Conservation (phyloP, 2,888 invertebrate genomes). For the Hirudinaria manillensis region DNA sequence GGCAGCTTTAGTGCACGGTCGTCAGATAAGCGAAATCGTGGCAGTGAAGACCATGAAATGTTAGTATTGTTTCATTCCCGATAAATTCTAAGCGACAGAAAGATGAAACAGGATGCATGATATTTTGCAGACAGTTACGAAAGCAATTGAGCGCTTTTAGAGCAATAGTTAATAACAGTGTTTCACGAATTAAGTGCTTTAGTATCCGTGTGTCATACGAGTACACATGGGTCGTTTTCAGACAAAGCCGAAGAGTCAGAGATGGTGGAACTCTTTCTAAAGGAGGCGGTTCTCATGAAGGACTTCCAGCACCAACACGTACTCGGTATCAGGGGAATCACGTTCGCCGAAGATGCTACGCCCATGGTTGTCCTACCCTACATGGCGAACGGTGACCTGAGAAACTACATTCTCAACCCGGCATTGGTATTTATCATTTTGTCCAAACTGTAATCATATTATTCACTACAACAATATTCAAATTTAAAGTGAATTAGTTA, state of each 20-base stretch:
- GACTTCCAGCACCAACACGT: slow-evolving; percentile 57
- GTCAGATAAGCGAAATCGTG: slow-evolving; percentile 39
- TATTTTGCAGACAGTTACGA: no score
- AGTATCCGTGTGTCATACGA: background rate
- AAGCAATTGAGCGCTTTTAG: background rate
- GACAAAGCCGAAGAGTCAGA: slow-evolving; percentile 43
- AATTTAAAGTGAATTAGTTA: no score
- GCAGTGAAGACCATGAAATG: slow-evolving; percentile 51
- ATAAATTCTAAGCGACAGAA: background rate
- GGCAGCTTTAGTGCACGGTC: slow-evolving; percentile 28
- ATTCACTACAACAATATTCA: background rate
- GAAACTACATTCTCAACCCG: slow-evolving; percentile 52
- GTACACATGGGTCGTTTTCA: slow-evolving; percentile 13
- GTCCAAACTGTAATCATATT: background rate
- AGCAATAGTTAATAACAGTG: background rate
- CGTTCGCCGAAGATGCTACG: slow-evolving; percentile 50
- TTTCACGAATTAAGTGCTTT: background rate
- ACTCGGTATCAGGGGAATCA: slow-evolving; percentile 53
- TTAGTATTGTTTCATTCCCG: slow-evolving; percentile 37
- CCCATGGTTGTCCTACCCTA: slow-evolving; percentile 57
- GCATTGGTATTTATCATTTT: slow-evolving; percentile 24
- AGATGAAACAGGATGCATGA: background rate
- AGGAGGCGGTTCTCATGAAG: slow-evolving; percentile 56
- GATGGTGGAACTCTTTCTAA: slow-evolving; percentile 53
- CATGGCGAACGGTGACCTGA: slow-evolving; percentile 56